These are phyloP conservation scores for Campylomormyrus tamandua DNA, from an alignment of 2,113 vertebrate genomes.

Conservation along the genomic window DNA sequence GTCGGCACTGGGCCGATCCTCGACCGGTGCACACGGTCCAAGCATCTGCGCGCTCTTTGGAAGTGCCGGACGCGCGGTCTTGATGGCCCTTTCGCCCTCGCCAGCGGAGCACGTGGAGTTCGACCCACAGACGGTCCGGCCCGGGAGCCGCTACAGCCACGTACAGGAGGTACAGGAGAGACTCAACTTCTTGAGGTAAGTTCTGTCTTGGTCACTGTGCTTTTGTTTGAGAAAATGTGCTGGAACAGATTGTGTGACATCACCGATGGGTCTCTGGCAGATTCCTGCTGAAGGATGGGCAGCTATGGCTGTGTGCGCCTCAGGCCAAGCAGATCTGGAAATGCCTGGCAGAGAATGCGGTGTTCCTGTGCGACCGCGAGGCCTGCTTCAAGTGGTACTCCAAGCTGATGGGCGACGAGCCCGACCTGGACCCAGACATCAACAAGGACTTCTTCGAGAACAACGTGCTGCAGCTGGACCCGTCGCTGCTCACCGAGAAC, in stretches of 20 bases:
- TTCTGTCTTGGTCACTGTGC: not conserved
- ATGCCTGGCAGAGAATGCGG: slow-evolving; percentile 96
- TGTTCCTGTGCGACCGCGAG: slow-evolving; percentile 97
- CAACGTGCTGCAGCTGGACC: slow-evolving; percentile 97
- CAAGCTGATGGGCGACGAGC: slow-evolving; percentile 98
- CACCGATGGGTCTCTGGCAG: slow-evolving; percentile 51
- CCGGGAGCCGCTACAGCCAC: slow-evolving; percentile 95
- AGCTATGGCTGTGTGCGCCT: slow-evolving; percentile 96
- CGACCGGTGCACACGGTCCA: too few relatives aligned
- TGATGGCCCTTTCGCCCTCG: slow-evolving; percentile 8
- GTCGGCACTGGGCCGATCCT: not conserved
- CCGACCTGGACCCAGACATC: slow-evolving; percentile 97
- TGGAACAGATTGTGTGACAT: not conserved
- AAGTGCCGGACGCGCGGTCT: not conserved
- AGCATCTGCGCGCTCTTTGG: not conserved
- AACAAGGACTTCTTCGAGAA: slow-evolving; percentile 99
- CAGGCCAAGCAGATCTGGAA: slow-evolving; percentile 99
- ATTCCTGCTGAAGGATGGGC: slow-evolving; percentile 96
- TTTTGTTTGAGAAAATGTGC: not conserved
- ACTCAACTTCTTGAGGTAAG: slow-evolving; percentile 89
- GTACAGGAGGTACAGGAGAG: slow-evolving; percentile 98
- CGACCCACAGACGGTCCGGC: slow-evolving; percentile 93
- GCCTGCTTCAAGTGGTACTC: slow-evolving; percentile 99
- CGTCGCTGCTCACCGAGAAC: slow-evolving; percentile 95
- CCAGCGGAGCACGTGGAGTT: slow-evolving; percentile 88